Evolutionary conservation across 2,888 invertebrate species (phyloP).

Genomic region (Agrochola lota): DNA sequence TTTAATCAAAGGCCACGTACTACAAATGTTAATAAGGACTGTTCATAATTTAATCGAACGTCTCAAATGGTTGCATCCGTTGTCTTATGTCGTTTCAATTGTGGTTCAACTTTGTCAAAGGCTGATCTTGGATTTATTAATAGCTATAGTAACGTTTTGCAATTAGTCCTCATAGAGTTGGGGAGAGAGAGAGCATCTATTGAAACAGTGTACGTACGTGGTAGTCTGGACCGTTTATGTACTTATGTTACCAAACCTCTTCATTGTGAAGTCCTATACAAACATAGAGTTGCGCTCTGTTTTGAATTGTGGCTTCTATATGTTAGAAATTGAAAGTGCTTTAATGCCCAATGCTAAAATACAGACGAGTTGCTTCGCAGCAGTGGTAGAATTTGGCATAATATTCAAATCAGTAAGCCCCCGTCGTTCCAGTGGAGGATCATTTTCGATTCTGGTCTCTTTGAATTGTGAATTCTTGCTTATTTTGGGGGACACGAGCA

Average conservation of each 20-base stretch:
- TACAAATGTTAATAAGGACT: slow-evolving; percentile 64
- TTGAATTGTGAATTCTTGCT: not conserved
- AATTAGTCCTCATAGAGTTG: slow-evolving; percentile 64
- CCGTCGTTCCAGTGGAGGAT: not conserved
- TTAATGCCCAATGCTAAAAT: slow-evolving; percentile 24
- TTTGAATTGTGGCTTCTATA: slow-evolving; percentile 42
- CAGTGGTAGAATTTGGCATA: slow-evolving; percentile 14
- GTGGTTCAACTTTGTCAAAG: slow-evolving; percentile 74
- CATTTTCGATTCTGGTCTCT: slow-evolving; percentile 17
- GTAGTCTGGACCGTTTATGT: slow-evolving; percentile 49
- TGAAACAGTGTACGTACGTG: slow-evolving; percentile 47
- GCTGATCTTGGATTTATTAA: slow-evolving; percentile 67
- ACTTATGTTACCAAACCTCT: slow-evolving; percentile 54
- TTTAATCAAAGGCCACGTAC: slow-evolving; percentile 44
- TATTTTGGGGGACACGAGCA: not conserved
- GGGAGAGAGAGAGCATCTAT: slow-evolving; percentile 48
- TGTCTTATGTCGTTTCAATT: slow-evolving; percentile 77
- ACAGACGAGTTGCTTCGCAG: slow-evolving; percentile 17
- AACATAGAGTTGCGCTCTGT: slow-evolving; percentile 46
- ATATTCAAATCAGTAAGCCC: slow-evolving; percentile 36
- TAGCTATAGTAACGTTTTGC: slow-evolving; percentile 61
- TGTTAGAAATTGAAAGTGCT: slow-evolving; percentile 39
- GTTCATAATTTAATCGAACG: slow-evolving; percentile 82
- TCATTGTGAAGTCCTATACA: slow-evolving; percentile 59
- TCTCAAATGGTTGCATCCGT: slow-evolving; percentile 87